Conservation (phyloP, 2,113 vertebrate genomes). For the Ciconia stormi region DNA sequence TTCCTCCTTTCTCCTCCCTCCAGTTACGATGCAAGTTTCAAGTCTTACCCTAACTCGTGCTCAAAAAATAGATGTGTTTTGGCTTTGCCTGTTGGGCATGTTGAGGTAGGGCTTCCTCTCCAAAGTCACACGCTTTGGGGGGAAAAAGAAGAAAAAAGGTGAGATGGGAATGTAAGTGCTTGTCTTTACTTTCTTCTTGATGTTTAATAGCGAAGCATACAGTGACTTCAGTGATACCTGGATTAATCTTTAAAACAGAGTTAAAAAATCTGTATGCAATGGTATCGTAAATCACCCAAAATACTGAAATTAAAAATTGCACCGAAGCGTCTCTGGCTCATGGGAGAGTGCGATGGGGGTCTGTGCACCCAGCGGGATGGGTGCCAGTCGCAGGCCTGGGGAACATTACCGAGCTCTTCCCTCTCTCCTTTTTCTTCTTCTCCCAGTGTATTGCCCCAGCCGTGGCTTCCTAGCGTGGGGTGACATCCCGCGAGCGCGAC, state of each 20-base stretch:
- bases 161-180: accelerated
- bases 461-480: accelerated
- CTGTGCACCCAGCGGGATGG: neutral
- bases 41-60: neutral
- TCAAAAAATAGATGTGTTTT: accelerated
- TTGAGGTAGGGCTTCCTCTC: neutral
- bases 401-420: accelerated
- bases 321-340: accelerated
- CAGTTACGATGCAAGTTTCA: neutral
- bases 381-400: accelerated
- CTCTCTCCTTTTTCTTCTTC: neutral
- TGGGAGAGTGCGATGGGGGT: accelerated
- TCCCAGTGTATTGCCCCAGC: accelerated
- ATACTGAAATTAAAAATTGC: accelerated
- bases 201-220: neutral
- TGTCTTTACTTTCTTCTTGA: neutral
- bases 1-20: neutral
- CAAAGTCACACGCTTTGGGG: accelerated
- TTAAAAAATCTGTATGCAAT: accelerated
- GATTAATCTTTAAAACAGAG: neutral
- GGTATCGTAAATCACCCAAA: accelerated
- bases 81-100: accelerated
- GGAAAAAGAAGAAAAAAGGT: neutral
- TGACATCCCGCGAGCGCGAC: accelerated
- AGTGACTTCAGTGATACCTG: accelerated